These are phyloP conservation scores for Habrosyne pyritoides DNA, from an alignment of 2,888 invertebrate species.

Conservation along the genomic window DNA sequence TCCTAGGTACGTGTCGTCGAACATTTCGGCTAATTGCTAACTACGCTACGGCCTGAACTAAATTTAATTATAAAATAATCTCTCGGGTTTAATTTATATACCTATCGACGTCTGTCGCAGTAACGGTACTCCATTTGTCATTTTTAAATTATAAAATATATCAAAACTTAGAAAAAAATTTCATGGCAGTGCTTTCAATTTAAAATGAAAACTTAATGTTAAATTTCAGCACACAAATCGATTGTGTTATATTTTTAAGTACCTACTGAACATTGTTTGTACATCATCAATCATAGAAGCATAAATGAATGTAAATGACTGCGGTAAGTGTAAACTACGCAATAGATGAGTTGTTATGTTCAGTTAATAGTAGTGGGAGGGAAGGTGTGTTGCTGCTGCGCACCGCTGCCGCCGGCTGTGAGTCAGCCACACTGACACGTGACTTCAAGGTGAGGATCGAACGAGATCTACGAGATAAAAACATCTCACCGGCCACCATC, in stretches of 20 bases:
- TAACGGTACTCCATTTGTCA: too few species aligned
- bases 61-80: background rate
- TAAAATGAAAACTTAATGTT: too few species aligned
- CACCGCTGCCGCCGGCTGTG: constrained; percentile 41
- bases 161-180: too few species aligned
- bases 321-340: constrained; percentile 39
- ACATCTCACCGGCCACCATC: constrained; percentile 26
- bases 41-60: constrained; percentile 20
- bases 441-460: constrained; percentile 68
- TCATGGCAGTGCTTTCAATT: too few species aligned
- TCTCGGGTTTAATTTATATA: background rate
- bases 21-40: constrained; percentile 60
- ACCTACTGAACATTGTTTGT: too few species aligned
- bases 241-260: too few species aligned
- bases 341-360: constrained; percentile 44
- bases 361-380: constrained; percentile 32
- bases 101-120: background rate
- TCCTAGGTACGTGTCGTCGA: constrained; percentile 31
- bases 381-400: constrained; percentile 17
- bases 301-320: constrained; percentile 17
- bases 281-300: constrained; percentile 8
- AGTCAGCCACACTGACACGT: constrained; percentile 60
- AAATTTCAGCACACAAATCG: too few species aligned
- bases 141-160: too few species aligned
- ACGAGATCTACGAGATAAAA: constrained; percentile 35